Conservation (phyloP, 2,113 vertebrate species). For the Cyphomyrus discorhynchus region DNA sequence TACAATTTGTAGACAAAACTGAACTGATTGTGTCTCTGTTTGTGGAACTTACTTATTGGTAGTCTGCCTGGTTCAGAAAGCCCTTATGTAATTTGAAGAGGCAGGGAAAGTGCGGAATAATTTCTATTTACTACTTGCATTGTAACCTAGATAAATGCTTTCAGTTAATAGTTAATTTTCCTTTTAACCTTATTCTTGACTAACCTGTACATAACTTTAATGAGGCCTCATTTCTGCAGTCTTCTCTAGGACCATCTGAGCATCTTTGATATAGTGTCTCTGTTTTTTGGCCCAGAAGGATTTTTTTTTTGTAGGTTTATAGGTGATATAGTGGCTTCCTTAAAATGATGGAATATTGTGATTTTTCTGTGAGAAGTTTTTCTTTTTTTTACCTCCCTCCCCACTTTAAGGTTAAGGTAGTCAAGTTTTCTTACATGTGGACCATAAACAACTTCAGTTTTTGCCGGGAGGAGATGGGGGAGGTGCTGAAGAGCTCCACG, state of each 20-base stretch:
- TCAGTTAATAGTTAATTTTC: neutral
- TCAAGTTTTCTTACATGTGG: conserved; percentile 84
- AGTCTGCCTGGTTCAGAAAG: neutral
- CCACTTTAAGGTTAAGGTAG: conserved; percentile 72
- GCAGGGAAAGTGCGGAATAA: neutral
- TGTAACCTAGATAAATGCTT: neutral
- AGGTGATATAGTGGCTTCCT: neutral
- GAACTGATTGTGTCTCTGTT: neutral
- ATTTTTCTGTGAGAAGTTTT: neutral
- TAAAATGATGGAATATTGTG: neutral
- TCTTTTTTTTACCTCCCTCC: conserved; percentile 43
- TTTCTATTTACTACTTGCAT: neutral
- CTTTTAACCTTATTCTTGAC: neutral
- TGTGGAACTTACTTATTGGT: neutral
- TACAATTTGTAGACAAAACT: neutral
- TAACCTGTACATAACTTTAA: neutral
- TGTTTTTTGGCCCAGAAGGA: neutral
- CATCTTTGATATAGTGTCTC: neutral
- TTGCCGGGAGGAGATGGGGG: conserved; percentile 79
- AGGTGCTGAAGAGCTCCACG: conserved; percentile 80
- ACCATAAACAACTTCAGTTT: conserved; percentile 85
- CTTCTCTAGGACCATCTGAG: neutral
- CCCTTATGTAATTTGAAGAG: neutral
- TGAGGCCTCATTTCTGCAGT: neutral
- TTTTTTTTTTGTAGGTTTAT: neutral